Base-by-base conservation (phyloP, 1,140 invertebrate species). In the Chironomus striatipennis region DNA sequence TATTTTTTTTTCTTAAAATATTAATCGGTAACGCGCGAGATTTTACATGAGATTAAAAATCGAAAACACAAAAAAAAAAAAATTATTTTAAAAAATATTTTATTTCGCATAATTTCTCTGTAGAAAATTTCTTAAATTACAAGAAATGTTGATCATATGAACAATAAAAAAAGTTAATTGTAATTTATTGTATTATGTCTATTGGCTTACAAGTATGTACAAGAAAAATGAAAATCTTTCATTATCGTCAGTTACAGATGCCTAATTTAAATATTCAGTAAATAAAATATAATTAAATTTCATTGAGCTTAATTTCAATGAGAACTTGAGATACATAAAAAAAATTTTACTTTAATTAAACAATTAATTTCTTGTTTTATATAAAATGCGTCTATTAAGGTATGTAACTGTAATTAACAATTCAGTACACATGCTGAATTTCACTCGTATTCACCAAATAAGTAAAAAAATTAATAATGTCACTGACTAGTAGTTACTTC, bases 401-500 rank as follows among this genome's bases (percentile, higher is more conserved):
- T 34, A 57, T n/a, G 47, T 57, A 57, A 57, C 47, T 57, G 9
- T n/a, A 57, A 57, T 47, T 15, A 57, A 57, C 47, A 57, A 5
- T 57, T 57, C 12, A n/a, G n/a, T 57, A 57, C 24, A 34, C 24
- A 57, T 57, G 47, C 47, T 57, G 12, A 57, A 57, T 57, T 57
- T 57, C 47, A 57, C 47, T 57, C 47, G 8, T 5, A 57, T 57
- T 57, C 12, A 57, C 24, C 24, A 34, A 34, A 34, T 1, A 34
- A 5, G 5, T 2, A 34, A 57, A n/a, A n/a, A 57, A 57, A n/a
- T 47, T 47, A 57, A 57, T n/a, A 57, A 57, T 57, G 47, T 57
- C 47, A 57, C 47, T 57, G 47, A 57, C 47, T 57, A 57, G 47
- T 57, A 57, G 47, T 57, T 57, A n/a, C 47, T n/a, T 57, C 47